phyloP scores from a whole-genome alignment of 1,140 invertebrate genomes.

The Diprion similis region DNA sequence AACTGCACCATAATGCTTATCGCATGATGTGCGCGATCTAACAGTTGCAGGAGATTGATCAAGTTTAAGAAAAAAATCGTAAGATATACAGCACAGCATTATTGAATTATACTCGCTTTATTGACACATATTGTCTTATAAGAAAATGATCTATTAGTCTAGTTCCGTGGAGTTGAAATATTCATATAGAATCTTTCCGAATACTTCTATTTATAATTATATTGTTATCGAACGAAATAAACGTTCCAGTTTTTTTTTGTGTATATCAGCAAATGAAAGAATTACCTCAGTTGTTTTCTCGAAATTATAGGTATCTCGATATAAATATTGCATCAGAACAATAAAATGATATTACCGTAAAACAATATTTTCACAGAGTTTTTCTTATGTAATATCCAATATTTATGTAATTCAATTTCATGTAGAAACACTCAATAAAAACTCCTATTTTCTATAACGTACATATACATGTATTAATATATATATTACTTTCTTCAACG shows the following conservation, averaged over 20 bases:
- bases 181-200: too few relatives aligned
- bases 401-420: background rate
- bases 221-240: background rate
- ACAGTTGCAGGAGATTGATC: too few relatives aligned
- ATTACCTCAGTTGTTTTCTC: background rate
- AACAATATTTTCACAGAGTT: background rate
- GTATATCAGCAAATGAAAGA: background rate
- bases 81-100: too few relatives aligned
- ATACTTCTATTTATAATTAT: background rate
- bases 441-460: conserved; percentile 46
- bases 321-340: background rate
- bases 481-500: conserved; percentile 47
- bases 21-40: background rate
- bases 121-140: too few relatives aligned
- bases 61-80: too few relatives aligned
- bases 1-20: background rate
- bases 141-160: too few relatives aligned
- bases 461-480: conserved; percentile 42
- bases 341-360: background rate
- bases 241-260: background rate
- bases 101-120: too few relatives aligned
- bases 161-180: too few relatives aligned
- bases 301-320: background rate
- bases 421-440: conserved; percentile 33
- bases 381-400: background rate